Evolutionary conservation across 2,113 vertebrate genomes (phyloP).

Genomic region (Coptodon rendalli): DNA sequence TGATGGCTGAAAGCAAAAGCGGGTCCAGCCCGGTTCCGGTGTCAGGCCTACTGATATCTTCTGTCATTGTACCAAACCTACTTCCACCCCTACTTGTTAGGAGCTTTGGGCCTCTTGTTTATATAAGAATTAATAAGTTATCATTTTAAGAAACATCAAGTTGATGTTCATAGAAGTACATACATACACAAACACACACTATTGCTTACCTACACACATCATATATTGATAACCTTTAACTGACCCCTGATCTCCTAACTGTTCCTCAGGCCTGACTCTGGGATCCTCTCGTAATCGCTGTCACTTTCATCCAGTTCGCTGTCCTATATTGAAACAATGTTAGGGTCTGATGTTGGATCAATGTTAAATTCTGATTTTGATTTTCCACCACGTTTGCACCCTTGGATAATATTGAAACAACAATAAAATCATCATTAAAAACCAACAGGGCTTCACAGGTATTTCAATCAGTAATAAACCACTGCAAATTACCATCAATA

Average conservation of each 20-base stretch:
- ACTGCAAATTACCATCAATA: too few species aligned
- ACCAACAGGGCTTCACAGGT: too few species aligned
- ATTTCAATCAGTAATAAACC: too few species aligned
- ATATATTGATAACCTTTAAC: not conserved
- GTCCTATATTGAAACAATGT: not conserved
- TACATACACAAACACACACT: not conserved
- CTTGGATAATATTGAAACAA: not conserved
- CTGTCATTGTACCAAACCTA: not conserved
- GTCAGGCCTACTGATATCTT: not conserved
- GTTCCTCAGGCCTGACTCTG: not conserved
- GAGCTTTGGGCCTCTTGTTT: not conserved
- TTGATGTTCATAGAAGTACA: not conserved
- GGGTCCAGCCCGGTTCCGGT: fast-evolving
- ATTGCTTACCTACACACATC: not conserved
- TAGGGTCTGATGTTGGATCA: not conserved
- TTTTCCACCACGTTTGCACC: not conserved
- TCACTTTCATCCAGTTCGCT: not conserved
- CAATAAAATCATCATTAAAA: not conserved
- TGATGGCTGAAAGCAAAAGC: not conserved
- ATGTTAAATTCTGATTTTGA: not conserved
- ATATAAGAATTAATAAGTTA: not conserved
- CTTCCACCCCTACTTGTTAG: not conserved
- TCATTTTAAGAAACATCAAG: not conserved
- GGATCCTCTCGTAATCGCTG: not conserved
- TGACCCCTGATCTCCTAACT: not conserved